These are phyloP conservation scores for Neopelma chrysocephalum DNA, from an alignment of 2,797 vertebrate genomes.

Conservation along the genomic window DNA sequence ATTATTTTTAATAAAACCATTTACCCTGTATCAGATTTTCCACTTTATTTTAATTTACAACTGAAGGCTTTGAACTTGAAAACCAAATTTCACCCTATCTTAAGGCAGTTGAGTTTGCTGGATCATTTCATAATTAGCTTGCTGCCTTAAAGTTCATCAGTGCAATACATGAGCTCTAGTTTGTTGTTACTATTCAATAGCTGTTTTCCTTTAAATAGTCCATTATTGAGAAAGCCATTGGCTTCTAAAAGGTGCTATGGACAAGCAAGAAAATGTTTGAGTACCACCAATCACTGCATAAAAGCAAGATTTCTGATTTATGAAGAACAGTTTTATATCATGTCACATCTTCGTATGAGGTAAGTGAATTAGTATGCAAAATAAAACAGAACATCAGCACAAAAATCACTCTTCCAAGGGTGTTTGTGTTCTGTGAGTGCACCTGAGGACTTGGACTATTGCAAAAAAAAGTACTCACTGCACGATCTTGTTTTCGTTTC, in stretches of 20 bases:
- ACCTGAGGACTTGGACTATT: background rate
- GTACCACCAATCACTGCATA: background rate
- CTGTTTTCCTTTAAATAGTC: background rate
- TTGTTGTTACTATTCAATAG: background rate
- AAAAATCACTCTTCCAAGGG: background rate
- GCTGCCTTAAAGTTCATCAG: background rate
- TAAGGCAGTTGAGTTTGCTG: background rate
- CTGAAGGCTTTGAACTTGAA: background rate
- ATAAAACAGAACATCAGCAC: background rate
- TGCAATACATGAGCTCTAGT: background rate
- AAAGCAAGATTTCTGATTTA: background rate
- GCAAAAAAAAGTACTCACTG: constrained; percentile 78
- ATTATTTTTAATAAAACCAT: background rate
- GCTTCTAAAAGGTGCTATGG: background rate
- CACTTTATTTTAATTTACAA: background rate
- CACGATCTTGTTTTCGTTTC: constrained; percentile 91
- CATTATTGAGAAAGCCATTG: background rate
- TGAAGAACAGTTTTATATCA: background rate
- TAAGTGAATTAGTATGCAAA: background rate
- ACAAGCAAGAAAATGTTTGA: background rate
- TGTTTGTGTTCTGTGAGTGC: background rate
- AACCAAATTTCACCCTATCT: background rate
- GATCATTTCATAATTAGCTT: background rate
- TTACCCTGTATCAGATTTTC: background rate
- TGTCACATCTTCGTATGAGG: background rate